phyloP scores from a whole-genome alignment of 2,888 invertebrate species.

The Argyresthia goedartella region DNA sequence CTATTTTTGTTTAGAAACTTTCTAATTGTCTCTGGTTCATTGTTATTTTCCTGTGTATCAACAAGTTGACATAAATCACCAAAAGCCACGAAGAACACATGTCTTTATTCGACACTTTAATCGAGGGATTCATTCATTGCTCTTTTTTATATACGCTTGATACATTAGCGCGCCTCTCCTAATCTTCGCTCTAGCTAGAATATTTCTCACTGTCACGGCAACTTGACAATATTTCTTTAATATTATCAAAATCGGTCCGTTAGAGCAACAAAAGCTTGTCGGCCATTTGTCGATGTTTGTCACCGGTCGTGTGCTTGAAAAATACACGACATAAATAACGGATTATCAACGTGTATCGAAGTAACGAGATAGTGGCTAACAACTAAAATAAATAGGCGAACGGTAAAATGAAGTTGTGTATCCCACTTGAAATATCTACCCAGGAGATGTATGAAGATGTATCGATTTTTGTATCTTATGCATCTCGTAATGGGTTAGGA shows the following conservation, averaged over 20 bases:
- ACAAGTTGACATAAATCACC: constrained; percentile 11
- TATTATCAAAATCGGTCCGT: constrained; percentile 64
- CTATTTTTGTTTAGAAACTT: constrained; percentile 22
- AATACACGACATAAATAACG: constrained; percentile 62
- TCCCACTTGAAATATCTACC: constrained; percentile 19
- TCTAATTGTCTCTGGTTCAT: constrained; percentile 17
- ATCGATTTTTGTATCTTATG: constrained; percentile 24
- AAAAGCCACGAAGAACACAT: constrained; percentile 12
- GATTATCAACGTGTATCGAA: constrained; percentile 62
- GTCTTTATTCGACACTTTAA: constrained; percentile 29
- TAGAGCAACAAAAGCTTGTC: constrained; percentile 54
- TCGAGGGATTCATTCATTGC: constrained; percentile 37
- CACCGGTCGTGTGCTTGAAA: constrained; percentile 26
- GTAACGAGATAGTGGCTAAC: constrained; percentile 52
- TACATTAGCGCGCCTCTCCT: constrained; percentile 45
- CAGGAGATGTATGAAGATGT: constrained; percentile 16
- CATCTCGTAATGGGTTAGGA: constrained; percentile 22
- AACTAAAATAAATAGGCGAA: constrained; percentile 56
- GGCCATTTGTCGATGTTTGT: constrained; percentile 41
- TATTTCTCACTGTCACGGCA: constrained; percentile 50
- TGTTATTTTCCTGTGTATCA: constrained; percentile 11
- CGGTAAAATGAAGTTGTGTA: constrained; percentile 53
- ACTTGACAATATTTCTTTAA: constrained; percentile 44
- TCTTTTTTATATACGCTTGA: constrained; percentile 35
- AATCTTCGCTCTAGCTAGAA: constrained; percentile 45